A percentile compares a stretch with the other conserved stretches of the same genome.
phyloP scores from a whole-genome alignment of 2,113 vertebrate genomes.

The Chascanopsetta lugubris region DNA sequence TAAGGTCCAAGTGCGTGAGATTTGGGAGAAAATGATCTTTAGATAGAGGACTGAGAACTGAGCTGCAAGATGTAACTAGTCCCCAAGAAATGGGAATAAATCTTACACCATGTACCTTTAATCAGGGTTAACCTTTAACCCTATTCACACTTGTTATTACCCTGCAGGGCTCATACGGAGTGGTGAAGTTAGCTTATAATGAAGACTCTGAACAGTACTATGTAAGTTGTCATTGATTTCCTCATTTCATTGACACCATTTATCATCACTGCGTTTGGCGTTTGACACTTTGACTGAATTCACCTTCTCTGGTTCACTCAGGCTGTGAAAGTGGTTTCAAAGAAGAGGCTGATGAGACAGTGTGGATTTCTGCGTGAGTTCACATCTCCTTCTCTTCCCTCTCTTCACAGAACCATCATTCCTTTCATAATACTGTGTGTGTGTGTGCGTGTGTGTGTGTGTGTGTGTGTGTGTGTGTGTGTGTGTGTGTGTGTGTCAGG shows the following conservation, averaged over 20 bases:
- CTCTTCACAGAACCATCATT: neutral
- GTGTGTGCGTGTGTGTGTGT: neutral
- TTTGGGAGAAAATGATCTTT: no score
- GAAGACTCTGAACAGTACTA: slow-evolving; percentile 92
- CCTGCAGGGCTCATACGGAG: slow-evolving; percentile 92
- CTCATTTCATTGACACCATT: no score
- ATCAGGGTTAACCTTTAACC: no score
- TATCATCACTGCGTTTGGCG: no score
- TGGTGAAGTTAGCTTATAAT: slow-evolving; percentile 94
- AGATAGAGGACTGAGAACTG: no score
- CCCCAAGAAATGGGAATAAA: no score
- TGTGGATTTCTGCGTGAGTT: slow-evolving; percentile 94
- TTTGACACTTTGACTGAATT: no score
- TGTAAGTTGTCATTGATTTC: no score
- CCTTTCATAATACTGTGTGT: neutral
- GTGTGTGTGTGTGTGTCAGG: slow-evolving; percentile 79
- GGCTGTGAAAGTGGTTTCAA: slow-evolving; percentile 99
- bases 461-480: slow-evolving; percentile 13
- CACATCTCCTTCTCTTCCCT: neutral
- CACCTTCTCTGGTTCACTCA: slow-evolving; percentile 50
- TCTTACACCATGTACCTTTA: no score
- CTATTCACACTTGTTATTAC: slow-evolving; percentile 19
- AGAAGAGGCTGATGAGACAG: slow-evolving; percentile 94
- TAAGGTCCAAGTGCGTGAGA: no score
- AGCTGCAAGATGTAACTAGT: no score